phyloP scores from a whole-genome alignment of 2,797 vertebrate species.

The Parauchenoglanis punctatus region DNA sequence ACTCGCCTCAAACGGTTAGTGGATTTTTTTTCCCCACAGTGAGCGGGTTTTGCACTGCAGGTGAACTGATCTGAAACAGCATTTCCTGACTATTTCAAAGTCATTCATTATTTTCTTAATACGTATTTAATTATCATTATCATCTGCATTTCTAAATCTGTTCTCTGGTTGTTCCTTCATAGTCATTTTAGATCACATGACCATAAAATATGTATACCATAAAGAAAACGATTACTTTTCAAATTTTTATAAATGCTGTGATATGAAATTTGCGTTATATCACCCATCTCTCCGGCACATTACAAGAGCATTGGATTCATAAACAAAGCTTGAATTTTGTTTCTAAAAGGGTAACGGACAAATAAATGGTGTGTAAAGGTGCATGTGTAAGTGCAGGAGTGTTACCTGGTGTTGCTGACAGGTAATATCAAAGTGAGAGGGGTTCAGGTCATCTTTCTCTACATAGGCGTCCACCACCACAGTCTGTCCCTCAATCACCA shows the following conservation, averaged over 20 bases:
- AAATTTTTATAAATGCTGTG: not conserved
- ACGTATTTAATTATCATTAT: not conserved
- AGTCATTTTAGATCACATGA: not conserved
- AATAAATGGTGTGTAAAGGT: not conserved
- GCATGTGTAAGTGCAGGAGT: not conserved
- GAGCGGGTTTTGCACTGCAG: not conserved
- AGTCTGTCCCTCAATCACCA: conserved; percentile 86
- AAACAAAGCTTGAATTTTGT: not conserved
- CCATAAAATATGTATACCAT: not conserved
- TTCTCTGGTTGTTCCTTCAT: not conserved
- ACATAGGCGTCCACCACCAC: conserved; percentile 87
- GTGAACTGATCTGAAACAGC: not conserved
- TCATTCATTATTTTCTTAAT: not conserved
- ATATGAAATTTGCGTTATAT: not conserved
- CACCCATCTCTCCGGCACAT: not conserved
- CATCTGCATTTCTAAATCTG: not conserved
- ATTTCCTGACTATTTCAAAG: not conserved
- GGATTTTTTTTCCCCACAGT: not conserved
- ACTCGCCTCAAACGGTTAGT: not conserved
- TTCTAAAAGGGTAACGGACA: not conserved
- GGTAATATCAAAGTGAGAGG: conserved; percentile 82
- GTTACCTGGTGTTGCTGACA: conserved; percentile 88
- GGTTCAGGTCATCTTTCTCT: conserved; percentile 78
- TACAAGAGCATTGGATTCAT: not conserved
- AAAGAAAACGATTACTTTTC: not conserved